Evolutionary conservation across 92 coral and sea anemone species (phyloP), one percentile per base, ranked within the genome.

Genomic region (Palythoa caribaeorum): DNA sequence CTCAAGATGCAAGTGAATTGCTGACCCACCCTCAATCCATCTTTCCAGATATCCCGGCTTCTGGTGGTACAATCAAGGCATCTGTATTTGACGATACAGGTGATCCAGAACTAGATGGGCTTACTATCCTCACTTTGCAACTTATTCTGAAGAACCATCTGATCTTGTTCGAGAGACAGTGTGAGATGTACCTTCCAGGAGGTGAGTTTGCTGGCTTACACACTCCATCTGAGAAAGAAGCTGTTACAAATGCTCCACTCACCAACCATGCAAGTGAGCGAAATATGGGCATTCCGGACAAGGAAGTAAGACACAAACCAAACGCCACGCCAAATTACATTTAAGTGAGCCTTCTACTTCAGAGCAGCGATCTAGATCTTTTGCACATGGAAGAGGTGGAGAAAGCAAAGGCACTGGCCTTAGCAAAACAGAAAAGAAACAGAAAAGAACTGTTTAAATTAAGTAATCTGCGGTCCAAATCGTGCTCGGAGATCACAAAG

Each of bases 351-450:
- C 77, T 73, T 73, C 77, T 73, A 73, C 77, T 73, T 16, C 77
- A 73, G 77, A 73, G 77, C 77, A 73, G 51, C 53, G 77, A 73
- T 73, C 44, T 73, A 40, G 77, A 73, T 73, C 77, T 73, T 38
- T 73, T 54, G 54, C 52, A 73, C 77, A 73, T 73, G 77, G 54
- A 37, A 36, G 77, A 38, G 16, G 1, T 37, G 55, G 51, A 73
- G 51, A 38, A 73, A 73, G 17, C 77, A 51, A 47, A 19, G 38
- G 80, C 80, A 19, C 55, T 76, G 11, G n/a, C 59, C 38, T 47
- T 76, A 11, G 80, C 80, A 21, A n/a, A n/a, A n/a, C n/a, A 76
- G 80, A 51, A 48, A 14, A 13, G 79, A 38, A 76, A 76, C n/a
- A n/a, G n/a, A n/a, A n/a, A n/a, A n/a, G n/a, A n/a, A n/a, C n/a